Base-by-base conservation (phyloP, 1,140 invertebrate species). In the Lordiphosa mommai region DNA sequence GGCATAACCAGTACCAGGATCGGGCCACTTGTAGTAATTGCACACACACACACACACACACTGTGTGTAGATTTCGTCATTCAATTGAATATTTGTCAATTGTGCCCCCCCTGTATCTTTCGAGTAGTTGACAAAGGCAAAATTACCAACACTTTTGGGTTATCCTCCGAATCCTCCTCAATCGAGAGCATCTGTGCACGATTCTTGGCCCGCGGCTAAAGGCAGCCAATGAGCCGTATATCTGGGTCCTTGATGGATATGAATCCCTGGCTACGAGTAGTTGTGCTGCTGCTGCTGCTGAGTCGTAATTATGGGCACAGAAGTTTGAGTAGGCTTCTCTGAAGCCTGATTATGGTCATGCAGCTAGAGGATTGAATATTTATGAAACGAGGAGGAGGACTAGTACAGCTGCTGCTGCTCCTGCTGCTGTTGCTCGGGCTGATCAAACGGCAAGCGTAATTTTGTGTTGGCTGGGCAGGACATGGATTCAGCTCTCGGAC, bases 381-480 rank as follows among this genome's bases (percentile, higher is more conserved):
- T 82, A 82, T 82, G 76, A 71, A 32, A 32, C 10, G 40, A 43
- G 61, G 55, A 68, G 49, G 13, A 41, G 48, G 48, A 41, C 32
- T 46, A 40, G 20, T 37, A 38, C 29, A 47, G 27, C 29, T 14
- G 52, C 38, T 67, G 36, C 48, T 68, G 72, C 51, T 51, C 29
- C 50, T 49, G 43, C 16, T 47, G 17, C 17, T 67, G 43, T 17
- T 61, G 47, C 17, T 37, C 16, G 20, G 43, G 58, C 33, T 84
- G 77, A 84, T 84, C 77, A 84, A 84, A 84, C 77, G 64, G 77
- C 77, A 84, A 84, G 63, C 70, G 77, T 84, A 84, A 84, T 84
- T 63, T 77, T 77, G 20, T 43, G 12, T 10, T 12, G 17, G 17
- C 23, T 41, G 23, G 4, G 17, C 10, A 20, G 38, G 40, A 43